Evolutionary conservation across 2,797 vertebrate genomes (phyloP).

Genomic region (Arctocebus calabarensis): DNA sequence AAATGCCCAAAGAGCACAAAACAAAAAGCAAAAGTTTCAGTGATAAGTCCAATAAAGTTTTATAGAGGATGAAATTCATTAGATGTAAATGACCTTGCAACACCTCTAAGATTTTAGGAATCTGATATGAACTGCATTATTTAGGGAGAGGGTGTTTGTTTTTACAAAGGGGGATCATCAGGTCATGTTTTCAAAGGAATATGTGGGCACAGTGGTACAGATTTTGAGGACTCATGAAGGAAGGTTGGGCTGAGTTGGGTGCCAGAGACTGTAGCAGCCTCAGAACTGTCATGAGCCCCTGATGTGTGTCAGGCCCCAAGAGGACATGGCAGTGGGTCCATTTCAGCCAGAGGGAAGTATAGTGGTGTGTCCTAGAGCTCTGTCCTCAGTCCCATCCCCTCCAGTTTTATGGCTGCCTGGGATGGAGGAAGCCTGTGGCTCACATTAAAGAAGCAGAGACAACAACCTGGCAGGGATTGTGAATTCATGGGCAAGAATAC

Average conservation of each 20-base stretch:
- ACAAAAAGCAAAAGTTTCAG: neutral
- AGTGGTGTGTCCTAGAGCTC: neutral
- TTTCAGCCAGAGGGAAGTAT: neutral
- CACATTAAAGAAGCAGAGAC: neutral
- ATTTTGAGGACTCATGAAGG: neutral
- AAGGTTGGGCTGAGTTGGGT: neutral
- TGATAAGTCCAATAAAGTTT: neutral
- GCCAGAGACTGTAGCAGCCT: neutral
- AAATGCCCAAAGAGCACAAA: neutral
- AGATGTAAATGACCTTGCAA: neutral
- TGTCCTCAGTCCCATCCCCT: neutral
- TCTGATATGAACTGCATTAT: neutral
- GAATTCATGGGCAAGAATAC: neutral
- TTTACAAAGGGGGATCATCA: neutral
- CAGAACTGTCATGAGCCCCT: neutral
- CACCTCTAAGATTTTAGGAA: neutral
- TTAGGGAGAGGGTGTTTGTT: neutral
- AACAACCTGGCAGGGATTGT: neutral
- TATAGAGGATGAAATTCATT: neutral
- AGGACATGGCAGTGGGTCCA: neutral
- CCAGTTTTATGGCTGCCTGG: neutral
- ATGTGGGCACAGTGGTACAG: neutral
- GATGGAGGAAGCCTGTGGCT: neutral
- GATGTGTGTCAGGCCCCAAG: neutral
- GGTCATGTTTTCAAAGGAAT: neutral